Evolutionary conservation across 2,113 vertebrate genomes (phyloP).

Genomic region (Scalopus aquaticus): DNA sequence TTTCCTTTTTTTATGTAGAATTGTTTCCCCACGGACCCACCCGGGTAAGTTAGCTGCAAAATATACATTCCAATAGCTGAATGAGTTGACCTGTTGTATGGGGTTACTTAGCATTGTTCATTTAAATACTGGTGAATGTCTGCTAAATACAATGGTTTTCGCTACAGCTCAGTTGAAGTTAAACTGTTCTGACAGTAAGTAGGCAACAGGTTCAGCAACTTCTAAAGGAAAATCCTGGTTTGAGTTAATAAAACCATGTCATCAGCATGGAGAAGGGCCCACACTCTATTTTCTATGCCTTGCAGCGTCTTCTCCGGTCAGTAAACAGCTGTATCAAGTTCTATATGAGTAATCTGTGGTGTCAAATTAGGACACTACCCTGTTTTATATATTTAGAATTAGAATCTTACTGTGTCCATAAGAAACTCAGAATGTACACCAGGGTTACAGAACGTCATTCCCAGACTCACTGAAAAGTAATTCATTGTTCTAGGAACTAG

Average conservation of each 20-base stretch:
- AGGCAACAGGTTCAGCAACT: conserved; percentile 62
- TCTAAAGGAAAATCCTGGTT: conserved; percentile 65
- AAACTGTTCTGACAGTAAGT: conserved; percentile 76
- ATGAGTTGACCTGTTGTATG: conserved; percentile 65
- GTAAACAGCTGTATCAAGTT: background rate
- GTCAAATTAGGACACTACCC: background rate
- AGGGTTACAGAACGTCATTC: background rate
- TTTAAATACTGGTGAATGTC: conserved; percentile 72
- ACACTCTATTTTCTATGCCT: background rate
- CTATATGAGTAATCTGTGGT: background rate
- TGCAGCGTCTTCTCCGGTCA: background rate
- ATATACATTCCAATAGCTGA: conserved; percentile 71
- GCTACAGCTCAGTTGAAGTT: conserved; percentile 50
- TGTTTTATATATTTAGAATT: conserved; percentile 28
- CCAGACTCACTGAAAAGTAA: background rate
- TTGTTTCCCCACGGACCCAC: conserved; percentile 20
- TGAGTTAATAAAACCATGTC: conserved; percentile 62
- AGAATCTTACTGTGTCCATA: background rate
- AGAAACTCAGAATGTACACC: background rate
- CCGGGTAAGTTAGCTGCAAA: conserved; percentile 54
- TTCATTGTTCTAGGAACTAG: background rate
- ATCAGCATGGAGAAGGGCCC: background rate
- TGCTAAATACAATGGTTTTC: conserved; percentile 67
- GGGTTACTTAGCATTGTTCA: conserved; percentile 74
- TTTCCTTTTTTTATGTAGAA: conserved; percentile 37